Percentiles rank a stretch among this genome's conserved stretches.
Conservation (phyloP, 53 echinoderm and acorn worm genomes). For the Astropecten irregularis region DNA sequence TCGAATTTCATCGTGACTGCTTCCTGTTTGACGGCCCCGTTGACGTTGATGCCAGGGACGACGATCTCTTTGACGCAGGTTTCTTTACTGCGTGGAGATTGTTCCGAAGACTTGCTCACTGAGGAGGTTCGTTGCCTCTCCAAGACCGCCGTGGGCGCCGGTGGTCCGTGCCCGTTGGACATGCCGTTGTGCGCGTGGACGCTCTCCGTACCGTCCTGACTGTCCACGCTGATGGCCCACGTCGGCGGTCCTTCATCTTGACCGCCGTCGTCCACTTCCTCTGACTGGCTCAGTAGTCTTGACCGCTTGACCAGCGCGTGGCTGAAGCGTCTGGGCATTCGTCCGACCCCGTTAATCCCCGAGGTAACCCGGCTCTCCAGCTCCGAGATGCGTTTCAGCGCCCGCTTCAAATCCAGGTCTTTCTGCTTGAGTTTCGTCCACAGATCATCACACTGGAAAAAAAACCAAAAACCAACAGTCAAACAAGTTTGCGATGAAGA, state of each 20-base stretch:
- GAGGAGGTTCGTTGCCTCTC: neutral
- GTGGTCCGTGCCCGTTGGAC: conserved; percentile 28
- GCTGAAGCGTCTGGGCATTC: conserved; percentile 16
- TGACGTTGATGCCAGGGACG: conserved; percentile 77
- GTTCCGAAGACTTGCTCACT: neutral
- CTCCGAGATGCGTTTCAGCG: conserved; percentile 73
- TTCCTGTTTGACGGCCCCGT: conserved; percentile 71
- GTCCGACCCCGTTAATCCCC: neutral
- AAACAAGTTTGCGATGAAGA: neutral
- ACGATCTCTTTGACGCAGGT: conserved; percentile 40
- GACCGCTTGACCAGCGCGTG: conserved; percentile 29
- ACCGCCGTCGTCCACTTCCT: conserved; percentile 32
- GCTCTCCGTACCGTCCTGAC: conserved; percentile 22
- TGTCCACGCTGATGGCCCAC: conserved; percentile 43
- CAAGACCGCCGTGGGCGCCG: neutral
- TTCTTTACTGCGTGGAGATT: neutral
- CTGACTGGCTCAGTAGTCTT: neutral
- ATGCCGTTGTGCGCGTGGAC: neutral
- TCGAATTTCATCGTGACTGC: conserved; percentile 31
- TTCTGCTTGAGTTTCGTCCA: conserved; percentile 61
- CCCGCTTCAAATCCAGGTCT: conserved; percentile 72
- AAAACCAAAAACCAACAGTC: too few relatives aligned
- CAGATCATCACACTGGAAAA: conserved; percentile 72
- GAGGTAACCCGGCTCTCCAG: conserved; percentile 65
- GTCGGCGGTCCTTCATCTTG: conserved; percentile 46